Base-by-base conservation (phyloP, 1,140 invertebrate genomes). In the Spodoptera frugiperda region DNA sequence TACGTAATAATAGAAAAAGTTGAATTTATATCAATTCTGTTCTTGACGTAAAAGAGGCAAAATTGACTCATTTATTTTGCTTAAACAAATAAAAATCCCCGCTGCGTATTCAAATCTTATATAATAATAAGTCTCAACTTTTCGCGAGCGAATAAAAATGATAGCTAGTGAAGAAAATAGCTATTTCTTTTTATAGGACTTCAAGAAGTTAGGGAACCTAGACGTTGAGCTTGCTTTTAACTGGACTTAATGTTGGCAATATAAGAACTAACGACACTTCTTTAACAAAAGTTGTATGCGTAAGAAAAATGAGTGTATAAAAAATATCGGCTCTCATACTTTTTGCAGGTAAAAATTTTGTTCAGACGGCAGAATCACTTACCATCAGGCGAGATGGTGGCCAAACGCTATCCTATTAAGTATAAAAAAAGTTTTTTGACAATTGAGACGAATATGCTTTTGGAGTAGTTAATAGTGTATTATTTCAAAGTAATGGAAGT, bases 241-340 rank as follows among this genome's bases (percentile, higher is more conserved):
- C 44, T 44, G 63, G 12, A 33, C 65, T 30, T 53, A 53, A 68
- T 53, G 65, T 33, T 33, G 48, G 53, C 53, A 53, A 51, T 51
- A 68, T 68, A 68, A 68, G 65, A 48, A 33, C 48, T 68, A 68
- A 68, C 65, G 65, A 68, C 65, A 68, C 48, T 68, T 53, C 61
- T 65, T 68, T 25, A 4, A 10, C 46, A 68, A 53, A 51, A 53
- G 48, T 68, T 33, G n/a, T 51, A n/a, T 67, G 25, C 17, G 49
- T 67, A 30, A 39, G 12, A 25, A 68, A 68, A 17, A 68, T 51
- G 21, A 33, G 48, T 53, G 15, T 44, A 14, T 63, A 44, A 33
- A 17, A 63, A 44, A 63, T 44, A 2, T 61, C 33, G 15, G 15
- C 30, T 8, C 15, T 39, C 57, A 59, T 59, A 61, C 33, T 63